Evolutionary conservation across 2,797 vertebrate species (phyloP).

Genomic region (Sebastes iracundus): DNA sequence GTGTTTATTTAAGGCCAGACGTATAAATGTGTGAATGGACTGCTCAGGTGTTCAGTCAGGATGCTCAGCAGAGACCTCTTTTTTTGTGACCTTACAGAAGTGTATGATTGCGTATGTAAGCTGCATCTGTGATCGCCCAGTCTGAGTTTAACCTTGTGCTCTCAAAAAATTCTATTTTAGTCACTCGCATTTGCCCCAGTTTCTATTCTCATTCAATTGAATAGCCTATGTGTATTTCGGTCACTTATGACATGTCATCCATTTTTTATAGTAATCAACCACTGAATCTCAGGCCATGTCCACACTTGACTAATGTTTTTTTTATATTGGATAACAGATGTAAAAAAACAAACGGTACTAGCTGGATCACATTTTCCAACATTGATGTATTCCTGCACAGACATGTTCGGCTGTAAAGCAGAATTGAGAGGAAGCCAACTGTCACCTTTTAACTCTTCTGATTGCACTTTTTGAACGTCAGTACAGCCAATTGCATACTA

Average conservation of each 20-base stretch:
- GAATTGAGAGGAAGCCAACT: not conserved
- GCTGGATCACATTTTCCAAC: not conserved
- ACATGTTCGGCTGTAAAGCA: not conserved
- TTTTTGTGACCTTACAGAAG: not conserved
- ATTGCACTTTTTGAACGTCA: not conserved
- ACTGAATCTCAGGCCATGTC: not conserved
- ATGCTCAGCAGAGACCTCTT: not conserved
- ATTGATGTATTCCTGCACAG: not conserved
- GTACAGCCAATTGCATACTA: not conserved
- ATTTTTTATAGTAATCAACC: not conserved
- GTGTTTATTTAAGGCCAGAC: not conserved
- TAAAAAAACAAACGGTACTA: not conserved
- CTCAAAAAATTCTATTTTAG: not conserved
- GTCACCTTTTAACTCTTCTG: not conserved
- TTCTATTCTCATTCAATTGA: conserved; percentile 6
- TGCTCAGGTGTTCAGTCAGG: not conserved
- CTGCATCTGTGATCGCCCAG: not conserved
- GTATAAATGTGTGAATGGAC: not conserved
- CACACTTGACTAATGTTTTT: not conserved
- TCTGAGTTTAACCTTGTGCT: conserved; percentile 1
- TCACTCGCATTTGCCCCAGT: not conserved
- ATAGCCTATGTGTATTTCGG: not conserved
- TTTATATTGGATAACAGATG: not conserved
- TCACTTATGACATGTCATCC: not conserved
- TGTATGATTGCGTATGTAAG: not conserved